Evolutionary conservation across 2,113 vertebrate species (phyloP), one percentile per base, ranked within the genome.

Genomic region (Mustelus asterias): DNA sequence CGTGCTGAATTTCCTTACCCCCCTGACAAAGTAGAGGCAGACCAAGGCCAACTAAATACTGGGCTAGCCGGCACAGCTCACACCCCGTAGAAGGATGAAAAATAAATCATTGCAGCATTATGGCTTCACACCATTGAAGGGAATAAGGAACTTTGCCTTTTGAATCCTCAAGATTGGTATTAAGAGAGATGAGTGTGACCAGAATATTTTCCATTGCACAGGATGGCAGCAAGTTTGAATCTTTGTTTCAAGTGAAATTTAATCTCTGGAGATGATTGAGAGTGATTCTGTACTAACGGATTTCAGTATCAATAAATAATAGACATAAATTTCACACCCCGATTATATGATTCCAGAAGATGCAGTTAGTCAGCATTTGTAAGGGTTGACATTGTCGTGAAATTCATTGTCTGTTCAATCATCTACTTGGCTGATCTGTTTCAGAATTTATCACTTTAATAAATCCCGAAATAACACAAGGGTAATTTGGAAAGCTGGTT

Each of bases 401-500:
- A 67, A 65, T 92, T 92, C 26, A 92, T 92, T 92, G 10, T 33
- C 26, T 63, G 60, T 93, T 93, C 58, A 67, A 37, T 93, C 90
- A 37, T 63, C 14, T 33, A 65, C 60, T 93, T 20, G 58, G 90
- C 90, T 69, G n/a, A 69, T 67, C 33, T 63, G 29, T n/a, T 41
- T 67, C 37, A 90, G n/a, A 67, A 94, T 94, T 94, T 67, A 67
- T 37, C 90, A 67, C n/a, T 37, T 94, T 94, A 41, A 41, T 94
- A 94, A 94, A 90, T 94, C 63, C 33, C 14, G 6, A 94, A 63
- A 37, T 14, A 94, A 41, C 90, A 18, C 7, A 22, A 67, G 58
- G 33, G 18, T 37, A 67, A 94, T 69, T 67, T 94, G 90, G n/a
- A 67, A 94, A 3, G 29, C 33, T 69, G 33, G 20, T 54, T 58